Base-by-base conservation (phyloP, 2,113 vertebrate species). In the Austrofundulus limnaeus region DNA sequence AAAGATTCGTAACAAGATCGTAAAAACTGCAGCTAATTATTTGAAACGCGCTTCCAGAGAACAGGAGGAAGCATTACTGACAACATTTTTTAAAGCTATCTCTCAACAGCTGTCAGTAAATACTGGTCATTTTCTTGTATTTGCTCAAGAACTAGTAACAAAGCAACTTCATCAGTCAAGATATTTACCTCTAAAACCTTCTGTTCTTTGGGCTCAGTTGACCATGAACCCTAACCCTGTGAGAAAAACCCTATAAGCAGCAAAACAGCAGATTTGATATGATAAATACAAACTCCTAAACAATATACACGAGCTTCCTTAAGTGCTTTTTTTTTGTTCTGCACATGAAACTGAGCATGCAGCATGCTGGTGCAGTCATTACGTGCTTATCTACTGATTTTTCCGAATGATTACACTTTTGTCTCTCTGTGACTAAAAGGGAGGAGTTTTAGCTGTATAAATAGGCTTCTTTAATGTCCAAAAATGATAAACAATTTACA, bases 201-300 rank as follows among this genome's bases (percentile, higher is more conserved):
- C 42, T 50, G 56, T 68, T 57, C 4, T 70, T 60, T 45, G 17
- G 23, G 13, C 14, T 58, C 14, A 69, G 48, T 3, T 20, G 9
- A 72, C 51, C 37, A 10, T 4, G 1, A 56, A 37, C n/a, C n/a
- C n/a, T 5, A 64, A 45, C 50, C 45, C 57, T 66, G 16, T 6
- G 42, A 16, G 50, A 49, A 2, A 28, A 38, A 15, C 0, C 11
- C 17, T 3, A 31, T 11, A 37, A 9, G 54, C 61, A 14, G 10
- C 25, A 58, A 25, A 46, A 17, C 52, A 17, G 19, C 48, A 64
- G 55, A 46, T 65, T 41, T 43, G 23, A 49, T 55, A 48, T 59
- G n/a, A n/a, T 50, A 43, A 64, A 24, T 39, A 53, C 5, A 8
- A 65, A n/a, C 4, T 25, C 20, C 24, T 38, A n/a, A 62, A 53